Evolutionary conservation across 2,888 invertebrate species (phyloP), one percentile per base, ranked within the genome.

Genomic region (Ochropleura leucogaster): DNA sequence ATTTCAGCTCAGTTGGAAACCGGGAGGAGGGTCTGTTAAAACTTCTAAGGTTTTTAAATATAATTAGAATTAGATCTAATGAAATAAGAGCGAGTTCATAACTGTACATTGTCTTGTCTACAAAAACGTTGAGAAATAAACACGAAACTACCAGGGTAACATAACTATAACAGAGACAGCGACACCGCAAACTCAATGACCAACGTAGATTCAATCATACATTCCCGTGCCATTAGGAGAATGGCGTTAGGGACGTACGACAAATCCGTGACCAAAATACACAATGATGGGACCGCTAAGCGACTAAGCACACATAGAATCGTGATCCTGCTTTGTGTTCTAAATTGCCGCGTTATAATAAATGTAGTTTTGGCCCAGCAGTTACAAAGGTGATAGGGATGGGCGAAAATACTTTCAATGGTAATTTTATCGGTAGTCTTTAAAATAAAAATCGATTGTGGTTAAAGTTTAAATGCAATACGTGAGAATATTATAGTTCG

Each of bases 211-310:
- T 89, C 88, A 90, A 90, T 91, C 88, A 87, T 86, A 90, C 84
- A 84, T 85, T 78, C 74, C 20, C 82, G 64, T 66, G 67, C 88
- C 89, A 92, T 92, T 91, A 91, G 85, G 84, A 84, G 80, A 90
- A 92, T 89, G 80, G 88, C 82, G 80, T 80, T 83, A 76, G 85
- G 83, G 84, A 89, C 89, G 85, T 84, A 89, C 89, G 89, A 88
- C 89, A 87, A 87, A 85, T 83, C 78, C 91, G 92, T 90, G 92
- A 89, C 87, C 87, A 74, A 87, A 90, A 90, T 91, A 89, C 44
- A 88, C 86, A 90, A 91, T 88, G 80, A 72, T 63, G 67, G 67
- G 66, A 66, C 68, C 75, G 72, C 83, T 83, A 85, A 88, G 84
- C 87, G 79, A 79, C 85, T 88, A 81, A 86, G 84, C 87, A 88